Percentiles rank a stretch among this genome's conserved stretches.
Conservation (phyloP, 2,113 vertebrate genomes). For the Tympanuchus pallidicinctus region DNA sequence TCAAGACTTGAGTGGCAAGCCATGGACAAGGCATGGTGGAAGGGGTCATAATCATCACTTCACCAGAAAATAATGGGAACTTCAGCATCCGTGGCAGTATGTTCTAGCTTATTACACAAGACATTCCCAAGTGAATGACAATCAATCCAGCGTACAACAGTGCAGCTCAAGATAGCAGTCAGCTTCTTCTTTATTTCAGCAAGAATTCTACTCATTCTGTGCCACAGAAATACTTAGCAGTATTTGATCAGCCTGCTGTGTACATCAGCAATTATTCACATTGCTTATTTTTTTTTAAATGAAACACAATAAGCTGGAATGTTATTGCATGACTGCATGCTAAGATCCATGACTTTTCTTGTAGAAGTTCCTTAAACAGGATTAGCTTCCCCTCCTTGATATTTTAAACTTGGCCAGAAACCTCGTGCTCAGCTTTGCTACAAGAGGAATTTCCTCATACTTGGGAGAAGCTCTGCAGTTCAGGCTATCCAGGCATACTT, state of each 20-base stretch:
- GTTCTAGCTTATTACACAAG: not conserved
- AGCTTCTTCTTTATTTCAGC: not conserved
- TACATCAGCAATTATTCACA: not conserved
- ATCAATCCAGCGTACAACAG: not conserved
- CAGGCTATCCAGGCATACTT: not conserved
- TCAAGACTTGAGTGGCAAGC: not conserved
- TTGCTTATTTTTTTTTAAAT: not conserved
- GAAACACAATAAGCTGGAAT: not conserved
- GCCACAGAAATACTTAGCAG: not conserved
- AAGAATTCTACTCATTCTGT: not conserved
- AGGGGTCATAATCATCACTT: not conserved
- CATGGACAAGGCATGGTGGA: not conserved
- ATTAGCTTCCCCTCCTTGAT: not conserved
- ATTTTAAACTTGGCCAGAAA: not conserved
- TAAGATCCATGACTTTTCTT: not conserved
- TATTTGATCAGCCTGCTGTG: not conserved
- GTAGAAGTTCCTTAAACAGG: not conserved
- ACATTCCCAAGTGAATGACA: not conserved
- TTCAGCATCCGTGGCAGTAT: accelerated
- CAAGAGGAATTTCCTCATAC: not conserved
- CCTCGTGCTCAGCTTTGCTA: not conserved
- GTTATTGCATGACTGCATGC: not conserved
- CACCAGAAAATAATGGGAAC: not conserved
- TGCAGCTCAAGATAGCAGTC: not conserved
- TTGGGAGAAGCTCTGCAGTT: not conserved